Evolutionary conservation across 2,888 invertebrate genomes (phyloP).

Genomic region (Diogma glabrata): DNA sequence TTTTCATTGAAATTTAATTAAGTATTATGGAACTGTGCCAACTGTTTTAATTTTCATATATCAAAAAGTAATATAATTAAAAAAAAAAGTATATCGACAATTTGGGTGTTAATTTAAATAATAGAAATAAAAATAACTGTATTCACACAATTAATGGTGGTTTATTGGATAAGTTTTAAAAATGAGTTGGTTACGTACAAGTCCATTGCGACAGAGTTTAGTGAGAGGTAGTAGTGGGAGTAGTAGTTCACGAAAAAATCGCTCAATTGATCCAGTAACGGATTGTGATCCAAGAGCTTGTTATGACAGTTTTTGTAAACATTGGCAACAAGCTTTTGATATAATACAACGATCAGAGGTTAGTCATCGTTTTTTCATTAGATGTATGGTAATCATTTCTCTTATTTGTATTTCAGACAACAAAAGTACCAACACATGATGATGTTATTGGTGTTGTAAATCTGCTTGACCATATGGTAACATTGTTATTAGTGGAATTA

Average conservation of each 20-base stretch:
- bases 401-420: conserved; percentile 32
- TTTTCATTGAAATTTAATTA: too few relatives aligned
- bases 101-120: background rate
- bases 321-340: conserved; percentile 85
- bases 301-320: conserved; percentile 84
- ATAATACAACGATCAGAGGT: conserved; percentile 61
- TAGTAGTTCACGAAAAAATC: conserved; percentile 40
- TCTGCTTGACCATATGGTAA: conserved; percentile 83
- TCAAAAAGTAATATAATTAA: background rate
- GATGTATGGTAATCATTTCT: background rate
- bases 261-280: conserved; percentile 51
- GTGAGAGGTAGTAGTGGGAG: conserved; percentile 38
- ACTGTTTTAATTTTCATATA: conserved; percentile 2
- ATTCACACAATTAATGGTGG: conserved; percentile 1
- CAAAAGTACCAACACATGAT: conserved; percentile 55
- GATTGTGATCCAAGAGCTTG: conserved; percentile 81
- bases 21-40: conserved; percentile 8
- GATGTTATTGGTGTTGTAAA: conserved; percentile 85
- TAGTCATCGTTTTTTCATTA: conserved; percentile 17
- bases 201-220: conserved; percentile 44
- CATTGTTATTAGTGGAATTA: conserved; percentile 71
- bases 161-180: conserved; percentile 1
- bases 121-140: background rate
- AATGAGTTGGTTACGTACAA: conserved; percentile 63
- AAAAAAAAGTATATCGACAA: too few relatives aligned